Conservation (phyloP, 2,888 invertebrate species). For the Latrodectus elegans region DNA sequence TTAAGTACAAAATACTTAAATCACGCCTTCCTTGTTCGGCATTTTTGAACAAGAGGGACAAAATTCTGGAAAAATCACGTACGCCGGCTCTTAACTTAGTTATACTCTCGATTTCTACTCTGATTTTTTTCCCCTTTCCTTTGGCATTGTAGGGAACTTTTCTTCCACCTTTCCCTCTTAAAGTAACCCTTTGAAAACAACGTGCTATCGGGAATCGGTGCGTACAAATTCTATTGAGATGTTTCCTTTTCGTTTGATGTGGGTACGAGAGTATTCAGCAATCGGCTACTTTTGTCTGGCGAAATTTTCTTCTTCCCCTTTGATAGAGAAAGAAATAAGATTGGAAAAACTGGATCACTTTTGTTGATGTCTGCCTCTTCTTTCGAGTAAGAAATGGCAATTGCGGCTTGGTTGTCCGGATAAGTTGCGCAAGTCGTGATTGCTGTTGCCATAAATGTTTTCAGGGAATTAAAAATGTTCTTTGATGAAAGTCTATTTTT, state of each 20-base stretch:
- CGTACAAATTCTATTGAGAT: constrained; percentile 40
- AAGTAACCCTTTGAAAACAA: constrained; percentile 50
- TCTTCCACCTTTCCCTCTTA: constrained; percentile 11
- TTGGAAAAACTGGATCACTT: constrained; percentile 25
- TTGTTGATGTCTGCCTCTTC: not conserved
- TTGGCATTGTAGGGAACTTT: not conserved
- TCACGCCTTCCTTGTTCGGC: not conserved
- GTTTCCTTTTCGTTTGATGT: constrained; percentile 2
- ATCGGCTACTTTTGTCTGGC: constrained; percentile 19
- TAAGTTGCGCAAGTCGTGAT: no score
- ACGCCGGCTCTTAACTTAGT: constrained; percentile 1
- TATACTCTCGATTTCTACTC: not conserved
- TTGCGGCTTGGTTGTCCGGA: not conserved
- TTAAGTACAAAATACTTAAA: no score
- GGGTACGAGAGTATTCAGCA: constrained; percentile 10
- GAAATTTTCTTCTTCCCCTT: constrained; percentile 13
- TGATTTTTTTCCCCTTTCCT: not conserved
- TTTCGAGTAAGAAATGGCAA: constrained; percentile 1
- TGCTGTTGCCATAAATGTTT: no score
- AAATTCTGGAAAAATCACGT: not conserved
- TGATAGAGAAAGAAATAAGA: constrained; percentile 13
- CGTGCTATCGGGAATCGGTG: constrained; percentile 27
- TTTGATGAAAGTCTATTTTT: no score
- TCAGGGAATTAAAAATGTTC: no score
- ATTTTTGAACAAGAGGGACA: no score